A percentile compares a stretch with the other conserved stretches of the same genome.
Conservation (phyloP, 2,113 vertebrate species). For the Zapus hudsonius region DNA sequence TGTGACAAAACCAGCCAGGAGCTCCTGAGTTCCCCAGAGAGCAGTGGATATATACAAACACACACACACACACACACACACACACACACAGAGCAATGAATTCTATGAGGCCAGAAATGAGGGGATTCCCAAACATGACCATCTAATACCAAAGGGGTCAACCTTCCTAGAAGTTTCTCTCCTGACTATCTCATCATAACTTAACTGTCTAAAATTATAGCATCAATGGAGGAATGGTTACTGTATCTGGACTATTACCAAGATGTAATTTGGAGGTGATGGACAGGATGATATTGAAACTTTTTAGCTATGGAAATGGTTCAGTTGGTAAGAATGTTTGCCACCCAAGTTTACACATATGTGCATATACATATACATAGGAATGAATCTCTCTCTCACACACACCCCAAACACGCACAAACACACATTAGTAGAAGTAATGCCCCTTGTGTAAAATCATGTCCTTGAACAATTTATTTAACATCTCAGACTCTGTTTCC, state of each 20-base stretch:
- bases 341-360: too few species aligned
- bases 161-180: not conserved
- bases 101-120: not conserved
- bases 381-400: too few species aligned
- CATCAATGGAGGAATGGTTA: not conserved
- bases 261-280: not conserved
- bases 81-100: too few species aligned
- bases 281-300: not conserved
- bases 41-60: not conserved
- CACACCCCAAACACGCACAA: too few species aligned
- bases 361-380: too few species aligned
- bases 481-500: not conserved
- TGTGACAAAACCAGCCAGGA: not conserved
- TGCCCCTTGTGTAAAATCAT: not conserved
- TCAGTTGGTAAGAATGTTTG: too few species aligned
- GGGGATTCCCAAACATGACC: not conserved
- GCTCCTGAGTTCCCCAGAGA: not conserved
- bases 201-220: not conserved
- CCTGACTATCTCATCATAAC: not conserved
- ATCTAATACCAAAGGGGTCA: not conserved
- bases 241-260: not conserved
- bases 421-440: not conserved
- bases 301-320: too few species aligned
- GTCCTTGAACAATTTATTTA: not conserved
- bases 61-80: too few species aligned